These are phyloP conservation scores for Pseudoatta argentina DNA, from an alignment of 1,140 invertebrate species.

Conservation along the genomic window DNA sequence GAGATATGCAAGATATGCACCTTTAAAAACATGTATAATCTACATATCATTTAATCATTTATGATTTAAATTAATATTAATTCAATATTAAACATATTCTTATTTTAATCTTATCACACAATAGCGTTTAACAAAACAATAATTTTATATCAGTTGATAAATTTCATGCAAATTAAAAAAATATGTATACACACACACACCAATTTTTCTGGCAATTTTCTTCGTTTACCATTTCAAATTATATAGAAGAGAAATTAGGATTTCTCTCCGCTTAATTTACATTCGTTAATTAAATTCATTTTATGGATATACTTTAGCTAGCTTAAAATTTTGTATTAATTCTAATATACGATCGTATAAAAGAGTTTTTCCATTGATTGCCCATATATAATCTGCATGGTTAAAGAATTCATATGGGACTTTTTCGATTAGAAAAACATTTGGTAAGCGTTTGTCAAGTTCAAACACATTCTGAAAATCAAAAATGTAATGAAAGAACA, in stretches of 20 bases:
- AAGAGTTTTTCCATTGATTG: constrained; percentile 76
- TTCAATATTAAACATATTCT: not conserved
- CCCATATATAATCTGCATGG: constrained; percentile 82
- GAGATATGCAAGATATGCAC: not conserved
- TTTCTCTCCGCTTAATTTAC: not conserved
- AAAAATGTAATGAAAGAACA: constrained; percentile 64
- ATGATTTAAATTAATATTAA: not conserved
- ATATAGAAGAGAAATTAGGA: not conserved
- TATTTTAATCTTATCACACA: not conserved
- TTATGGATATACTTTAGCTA: not conserved
- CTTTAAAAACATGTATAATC: not conserved
- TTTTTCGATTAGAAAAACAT: constrained; percentile 68
- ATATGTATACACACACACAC: no score
- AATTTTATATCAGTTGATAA: not conserved
- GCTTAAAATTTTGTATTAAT: constrained; percentile 55
- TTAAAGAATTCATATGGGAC: constrained; percentile 78
- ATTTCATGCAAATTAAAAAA: not conserved
- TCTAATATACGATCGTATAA: constrained; percentile 75
- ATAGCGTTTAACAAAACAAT: not conserved
- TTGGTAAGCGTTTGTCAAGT: constrained; percentile 71
- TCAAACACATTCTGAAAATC: constrained; percentile 71
- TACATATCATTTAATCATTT: not conserved
- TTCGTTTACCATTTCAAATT: not conserved
- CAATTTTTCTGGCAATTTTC: not conserved
- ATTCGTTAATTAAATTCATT: constrained; percentile 5